Percentiles rank a stretch among this genome's conserved stretches.
These are phyloP conservation scores for Avahi laniger DNA, from an alignment of 2,797 vertebrate genomes.

Conservation along the genomic window DNA sequence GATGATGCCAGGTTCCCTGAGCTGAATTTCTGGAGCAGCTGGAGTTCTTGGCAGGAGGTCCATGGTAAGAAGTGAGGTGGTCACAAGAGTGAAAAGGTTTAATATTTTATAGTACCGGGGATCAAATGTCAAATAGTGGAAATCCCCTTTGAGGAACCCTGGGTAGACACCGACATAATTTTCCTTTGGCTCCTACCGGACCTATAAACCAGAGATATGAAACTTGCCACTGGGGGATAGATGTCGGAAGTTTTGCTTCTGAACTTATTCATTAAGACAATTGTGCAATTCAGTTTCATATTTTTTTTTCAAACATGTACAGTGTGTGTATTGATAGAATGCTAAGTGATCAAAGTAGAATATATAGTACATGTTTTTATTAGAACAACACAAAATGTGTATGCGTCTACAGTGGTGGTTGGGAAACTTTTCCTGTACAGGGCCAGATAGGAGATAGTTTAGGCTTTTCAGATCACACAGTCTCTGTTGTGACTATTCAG, in stretches of 20 bases:
- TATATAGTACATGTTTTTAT: neutral
- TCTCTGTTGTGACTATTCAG: neutral
- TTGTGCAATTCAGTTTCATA: neutral
- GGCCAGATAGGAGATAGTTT: neutral
- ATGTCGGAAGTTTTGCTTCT: neutral
- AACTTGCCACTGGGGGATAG: neutral
- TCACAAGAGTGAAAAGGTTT: neutral
- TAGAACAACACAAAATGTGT: neutral
- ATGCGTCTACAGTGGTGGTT: neutral
- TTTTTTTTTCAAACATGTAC: neutral
- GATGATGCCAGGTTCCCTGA: neutral
- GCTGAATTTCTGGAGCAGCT: constrained; percentile 78
- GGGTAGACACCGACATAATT: neutral
- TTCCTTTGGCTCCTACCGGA: neutral
- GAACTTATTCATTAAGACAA: neutral
- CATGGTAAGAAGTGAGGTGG: constrained; percentile 77
- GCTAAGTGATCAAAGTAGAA: neutral
- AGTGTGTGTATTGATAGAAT: neutral
- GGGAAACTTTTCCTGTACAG: neutral
- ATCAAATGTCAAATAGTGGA: neutral
- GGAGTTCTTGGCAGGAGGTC: constrained; percentile 79
- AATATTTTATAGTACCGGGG: neutral
- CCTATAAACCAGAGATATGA: neutral
- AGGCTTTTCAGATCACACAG: neutral
- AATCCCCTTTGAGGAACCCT: neutral